Conservation (phyloP, 2,888 invertebrate species). For the Plebejus argus region DNA sequence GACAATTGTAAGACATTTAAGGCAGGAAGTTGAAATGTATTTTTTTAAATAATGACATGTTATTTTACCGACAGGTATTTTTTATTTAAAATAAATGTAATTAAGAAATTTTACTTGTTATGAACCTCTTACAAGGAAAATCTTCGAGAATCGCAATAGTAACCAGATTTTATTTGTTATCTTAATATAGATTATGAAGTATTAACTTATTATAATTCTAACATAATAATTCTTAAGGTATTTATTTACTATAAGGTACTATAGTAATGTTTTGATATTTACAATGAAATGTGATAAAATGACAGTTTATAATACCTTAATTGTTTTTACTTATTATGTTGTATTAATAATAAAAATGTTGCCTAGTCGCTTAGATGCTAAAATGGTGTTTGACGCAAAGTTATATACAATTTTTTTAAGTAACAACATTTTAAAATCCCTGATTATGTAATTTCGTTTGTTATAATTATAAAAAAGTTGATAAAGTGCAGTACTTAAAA, state of each 20-base stretch:
- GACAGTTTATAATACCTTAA: neutral
- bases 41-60: neutral
- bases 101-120: neutral
- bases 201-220: neutral
- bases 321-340: neutral
- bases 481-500: neutral
- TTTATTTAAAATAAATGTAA: neutral
- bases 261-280: neutral
- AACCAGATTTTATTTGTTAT: neutral
- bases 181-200: neutral
- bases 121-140: neutral
- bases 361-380: neutral
- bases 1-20: neutral
- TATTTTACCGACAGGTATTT: neutral
- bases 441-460: neutral
- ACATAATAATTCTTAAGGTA: neutral
- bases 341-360: neutral
- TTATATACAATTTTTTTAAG: neutral
- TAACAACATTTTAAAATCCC: neutral
- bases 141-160: slow-evolving; percentile 1
- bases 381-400: neutral
- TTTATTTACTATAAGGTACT: neutral
- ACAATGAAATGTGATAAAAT: neutral
- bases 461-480: neutral
- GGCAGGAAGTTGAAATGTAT: neutral